Evolutionary conservation across 2,797 vertebrate genomes (phyloP).

Genomic region (Margarornis squamiger): DNA sequence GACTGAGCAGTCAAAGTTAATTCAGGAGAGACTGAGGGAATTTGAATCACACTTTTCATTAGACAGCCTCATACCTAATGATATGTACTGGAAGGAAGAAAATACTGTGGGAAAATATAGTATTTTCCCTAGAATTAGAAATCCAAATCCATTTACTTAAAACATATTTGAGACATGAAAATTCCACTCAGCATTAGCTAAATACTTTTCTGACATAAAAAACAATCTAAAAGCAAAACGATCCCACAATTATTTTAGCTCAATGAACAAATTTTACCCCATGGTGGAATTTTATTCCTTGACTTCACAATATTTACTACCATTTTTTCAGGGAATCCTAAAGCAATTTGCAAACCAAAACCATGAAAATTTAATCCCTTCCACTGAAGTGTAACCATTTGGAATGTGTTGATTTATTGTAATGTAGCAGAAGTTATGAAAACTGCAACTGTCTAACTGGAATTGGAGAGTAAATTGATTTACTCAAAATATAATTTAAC

Average conservation of each 20-base stretch:
- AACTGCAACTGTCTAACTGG: neutral
- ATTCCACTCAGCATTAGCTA: neutral
- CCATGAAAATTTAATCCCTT: neutral
- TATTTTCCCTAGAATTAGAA: neutral
- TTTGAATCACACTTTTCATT: neutral
- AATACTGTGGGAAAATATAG: neutral
- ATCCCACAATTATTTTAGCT: neutral
- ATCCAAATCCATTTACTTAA: neutral
- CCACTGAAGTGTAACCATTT: neutral
- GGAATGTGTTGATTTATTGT: neutral
- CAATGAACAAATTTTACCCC: neutral
- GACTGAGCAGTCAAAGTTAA: neutral
- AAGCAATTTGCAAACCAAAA: neutral
- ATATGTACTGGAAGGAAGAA: neutral
- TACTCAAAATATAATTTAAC: neutral
- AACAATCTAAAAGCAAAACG: neutral
- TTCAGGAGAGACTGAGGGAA: neutral
- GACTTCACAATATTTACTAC: neutral
- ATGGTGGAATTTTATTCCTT: neutral
- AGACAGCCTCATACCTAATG: neutral
- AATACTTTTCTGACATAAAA: neutral
- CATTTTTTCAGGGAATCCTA: neutral
- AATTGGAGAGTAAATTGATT: neutral
- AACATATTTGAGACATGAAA: neutral
- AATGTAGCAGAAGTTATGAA: neutral